Evolutionary conservation across 2,797 vertebrate genomes (phyloP), one percentile per base, ranked within the genome.

Genomic region (Liparis tanakae): DNA sequence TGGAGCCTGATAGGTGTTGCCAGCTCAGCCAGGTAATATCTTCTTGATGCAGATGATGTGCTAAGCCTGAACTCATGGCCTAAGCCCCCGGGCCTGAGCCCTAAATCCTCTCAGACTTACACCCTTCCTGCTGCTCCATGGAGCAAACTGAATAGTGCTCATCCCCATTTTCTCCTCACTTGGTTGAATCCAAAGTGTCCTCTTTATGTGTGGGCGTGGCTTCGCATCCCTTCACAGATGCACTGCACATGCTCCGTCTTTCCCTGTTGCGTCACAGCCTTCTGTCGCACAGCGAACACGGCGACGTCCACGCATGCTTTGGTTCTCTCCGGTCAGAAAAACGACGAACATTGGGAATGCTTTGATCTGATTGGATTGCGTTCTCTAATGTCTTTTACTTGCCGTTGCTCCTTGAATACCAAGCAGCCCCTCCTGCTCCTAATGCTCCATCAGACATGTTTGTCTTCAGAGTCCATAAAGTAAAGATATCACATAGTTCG

Each of bases 171-270:
- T 84, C 67, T 59, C 43, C 44, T 80, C 82, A 74, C 79, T 70
- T 78, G 50, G 59, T 20, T 74, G 72, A 88, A 74, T 85, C 79
- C 71, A 83, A 87, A 91, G 80, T 74, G 75, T 73, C 33, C 50
- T 60, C 43, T 55, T 71, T 64, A 3, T 71, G 55, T 39, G 39
- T 60, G 64, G 75, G 77, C 4, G 73, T 78, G 82, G 55, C 57
- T 76, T 86, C 76, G 50, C 69, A 48, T 84, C 61, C 51, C 59
- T 79, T 74, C 81, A 69, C 44, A 71, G 50, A 86, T 71, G 61
- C 61, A 62, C 84, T 84, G 86, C 86, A 81, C 89, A 92, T 87
- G 88, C 87, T 87, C 82, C 85, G 82, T 76, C 68, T 61, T 9
- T 37, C 51, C 43, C 14, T 78, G 83, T 89, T 89, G 78, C 78